phyloP scores from a whole-genome alignment of 2,888 invertebrate genomes.

The Drosophila paracracens region DNA sequence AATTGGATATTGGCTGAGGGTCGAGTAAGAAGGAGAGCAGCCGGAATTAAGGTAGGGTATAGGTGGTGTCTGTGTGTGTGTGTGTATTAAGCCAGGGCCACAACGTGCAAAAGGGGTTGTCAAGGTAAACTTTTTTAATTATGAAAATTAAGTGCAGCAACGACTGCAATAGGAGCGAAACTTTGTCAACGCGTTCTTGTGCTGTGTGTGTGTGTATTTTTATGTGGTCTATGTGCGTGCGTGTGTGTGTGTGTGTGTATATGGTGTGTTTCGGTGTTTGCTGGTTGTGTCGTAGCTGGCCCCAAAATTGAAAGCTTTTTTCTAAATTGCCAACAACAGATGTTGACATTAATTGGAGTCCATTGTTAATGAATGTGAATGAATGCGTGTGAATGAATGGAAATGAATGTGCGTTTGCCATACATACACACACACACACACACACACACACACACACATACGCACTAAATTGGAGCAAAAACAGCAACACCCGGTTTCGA shows the following conservation, averaged over 20 bases:
- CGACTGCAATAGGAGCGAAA: conserved; percentile 64
- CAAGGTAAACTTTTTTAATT: conserved; percentile 78
- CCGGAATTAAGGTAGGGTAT: background rate
- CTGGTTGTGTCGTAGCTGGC: conserved; percentile 15
- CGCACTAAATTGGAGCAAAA: background rate
- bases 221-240: background rate
- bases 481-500: background rate
- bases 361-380: conserved; percentile 60
- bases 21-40: background rate
- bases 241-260: background rate
- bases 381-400: conserved; percentile 21
- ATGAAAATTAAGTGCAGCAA: conserved; percentile 77
- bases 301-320: conserved; percentile 59
- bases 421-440: background rate
- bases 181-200: conserved; percentile 45
- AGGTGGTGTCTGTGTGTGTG: conserved; percentile 2
- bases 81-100: conserved; percentile 16
- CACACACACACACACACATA: background rate
- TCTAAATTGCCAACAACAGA: conserved; percentile 64
- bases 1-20: conserved; percentile 43
- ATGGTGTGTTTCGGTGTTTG: conserved; percentile 7
- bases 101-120: conserved; percentile 47
- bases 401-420: conserved; percentile 3
- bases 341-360: conserved; percentile 58
- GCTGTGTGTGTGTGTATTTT: background rate